Evolutionary conservation across 1,140 invertebrate species (phyloP), one percentile per base, ranked within the genome.

Genomic region (Drosophila punjabiensis): DNA sequence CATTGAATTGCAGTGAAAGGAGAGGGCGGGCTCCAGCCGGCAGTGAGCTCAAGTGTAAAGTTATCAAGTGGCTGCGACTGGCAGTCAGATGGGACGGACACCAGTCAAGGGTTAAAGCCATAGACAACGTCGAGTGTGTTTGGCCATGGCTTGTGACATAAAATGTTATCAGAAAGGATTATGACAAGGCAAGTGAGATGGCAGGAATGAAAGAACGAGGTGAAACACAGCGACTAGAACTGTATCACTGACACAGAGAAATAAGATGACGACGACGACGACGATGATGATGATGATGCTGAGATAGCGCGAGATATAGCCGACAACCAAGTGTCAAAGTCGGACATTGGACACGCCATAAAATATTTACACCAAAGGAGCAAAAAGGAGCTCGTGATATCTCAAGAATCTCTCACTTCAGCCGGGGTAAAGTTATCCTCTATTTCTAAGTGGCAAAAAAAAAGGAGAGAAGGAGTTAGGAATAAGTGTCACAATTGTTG

Each of bases 151-250:
- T 89, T 76, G 82, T 82, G 85, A 89, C 85, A 89, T 80, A 74
- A 90, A 89, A 90, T 89, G 86, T 90, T 89, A 89, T 89, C 85
- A 90, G 81, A 85, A 90, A 79, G 85, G 86, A 89, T 89, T 90
- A 89, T 89, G 86, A 89, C 86, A 90, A 74, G 79, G 48, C 50
- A 68, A 39, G 33, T 5, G 9, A 73, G 41, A 69, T 18, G 63
- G 32, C 52, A 30, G 28, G 11, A 71, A 35, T 18, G 33, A 20
- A 24, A 43, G 52, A 76, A 28, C 10, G 43, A 63, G 58, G 50
- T 24, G 13, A 41, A 20, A 76, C 39, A 58, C 14, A 48, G 18
- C 30, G 18, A 4, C 33, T 47, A 64, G 59, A 84, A 81, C 77
- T 84, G 70, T 88, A 88, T 88, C 85, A 76, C 24, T 88, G 70